phyloP scores from a whole-genome alignment of 1,140 invertebrate genomes.

The Zaprionus camerounensis region DNA sequence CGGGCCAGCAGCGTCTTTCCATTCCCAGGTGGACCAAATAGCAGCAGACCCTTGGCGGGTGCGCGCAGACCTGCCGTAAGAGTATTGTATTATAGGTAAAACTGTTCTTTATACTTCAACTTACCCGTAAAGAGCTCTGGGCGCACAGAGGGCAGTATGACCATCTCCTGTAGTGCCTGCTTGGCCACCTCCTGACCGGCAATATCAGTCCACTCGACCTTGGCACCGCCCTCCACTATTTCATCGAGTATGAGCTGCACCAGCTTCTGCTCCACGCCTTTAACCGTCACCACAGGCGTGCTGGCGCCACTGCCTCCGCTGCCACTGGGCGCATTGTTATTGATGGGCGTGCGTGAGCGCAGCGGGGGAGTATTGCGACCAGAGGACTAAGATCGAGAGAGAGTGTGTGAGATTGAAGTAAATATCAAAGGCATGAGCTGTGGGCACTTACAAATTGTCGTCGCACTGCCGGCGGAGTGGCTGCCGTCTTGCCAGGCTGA shows the following conservation, averaged over 20 bases:
- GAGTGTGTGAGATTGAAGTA: not conserved
- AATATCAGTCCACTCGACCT: constrained; percentile 96
- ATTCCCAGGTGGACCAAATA: constrained; percentile 95
- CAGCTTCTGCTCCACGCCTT: constrained; percentile 95
- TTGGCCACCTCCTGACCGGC: constrained; percentile 96
- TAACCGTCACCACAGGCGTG: constrained; percentile 85
- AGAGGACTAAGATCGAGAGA: constrained; percentile 82
- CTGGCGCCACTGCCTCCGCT: constrained; percentile 85
- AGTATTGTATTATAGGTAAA: not conserved
- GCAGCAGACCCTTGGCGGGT: constrained; percentile 95
- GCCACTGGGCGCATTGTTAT: constrained; percentile 73
- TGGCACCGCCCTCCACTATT: constrained; percentile 90
- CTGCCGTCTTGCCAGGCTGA: constrained; percentile 88
- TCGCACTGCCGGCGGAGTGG: constrained; percentile 92
- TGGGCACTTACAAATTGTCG: constrained; percentile 89
- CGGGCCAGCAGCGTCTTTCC: constrained; percentile 96
- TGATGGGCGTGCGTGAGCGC: constrained; percentile 82
- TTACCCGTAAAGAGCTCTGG: constrained; percentile 97
- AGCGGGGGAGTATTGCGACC: constrained; percentile 84
- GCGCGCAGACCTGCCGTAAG: constrained; percentile 84
- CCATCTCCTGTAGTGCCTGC: constrained; percentile 98
- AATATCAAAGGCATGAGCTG: not conserved
- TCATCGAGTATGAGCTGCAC: constrained; percentile 92
- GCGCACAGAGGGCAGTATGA: constrained; percentile 96
- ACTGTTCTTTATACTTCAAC: not conserved